Evolutionary conservation across 2,797 vertebrate species (phyloP), one percentile per base, ranked within the genome.

Genomic region (Chromis chromis): DNA sequence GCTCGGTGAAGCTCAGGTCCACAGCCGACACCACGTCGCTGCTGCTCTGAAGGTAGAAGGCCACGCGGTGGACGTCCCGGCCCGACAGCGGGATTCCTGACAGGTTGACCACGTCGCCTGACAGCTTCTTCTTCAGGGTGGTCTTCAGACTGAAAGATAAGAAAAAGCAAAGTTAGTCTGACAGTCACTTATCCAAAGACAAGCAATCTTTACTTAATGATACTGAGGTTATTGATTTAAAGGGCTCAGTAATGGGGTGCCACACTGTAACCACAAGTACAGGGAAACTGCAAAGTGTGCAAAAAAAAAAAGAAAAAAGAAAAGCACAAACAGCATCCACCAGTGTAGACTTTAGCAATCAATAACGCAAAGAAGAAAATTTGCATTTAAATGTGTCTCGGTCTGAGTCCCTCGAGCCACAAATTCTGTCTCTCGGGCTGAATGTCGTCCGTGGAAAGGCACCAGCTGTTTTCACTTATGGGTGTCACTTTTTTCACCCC

Each of bases 1-100:
- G 94, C 87, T 95, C 95, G 0, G 96, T 96, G 93, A 98, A 97
- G 89, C 96, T 98, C 86, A 98, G 93, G 93, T 98, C 97, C 84
- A 98, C 94, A 0, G 95, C 94, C 0, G 92, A 92, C 72, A 98
- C 95, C 2, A 55, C 86, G 0, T 94, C 92, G 0, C 94, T 91
- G 0, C 93, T 92, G 88, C 89, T 94, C 89, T 96, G 95, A 71
- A 98, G 93, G 91, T 96, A 96, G 74, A 90, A 92, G 1, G 89
- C 89, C 80, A 97, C 92, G 1, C 94, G 96, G 67, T 95, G 95
- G 64, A 96, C 70, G 14, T 97, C 96, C 6, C 88, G 86, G 21
- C 87, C 80, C 0, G 92, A 95, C 42, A 97, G 91, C 0, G 93
- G 91, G 85, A 96, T 95, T 66, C 97, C 96, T 0, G 96, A 97